Conservation (phyloP, 2,797 vertebrate species). For the Eurystomus glaucurus region DNA sequence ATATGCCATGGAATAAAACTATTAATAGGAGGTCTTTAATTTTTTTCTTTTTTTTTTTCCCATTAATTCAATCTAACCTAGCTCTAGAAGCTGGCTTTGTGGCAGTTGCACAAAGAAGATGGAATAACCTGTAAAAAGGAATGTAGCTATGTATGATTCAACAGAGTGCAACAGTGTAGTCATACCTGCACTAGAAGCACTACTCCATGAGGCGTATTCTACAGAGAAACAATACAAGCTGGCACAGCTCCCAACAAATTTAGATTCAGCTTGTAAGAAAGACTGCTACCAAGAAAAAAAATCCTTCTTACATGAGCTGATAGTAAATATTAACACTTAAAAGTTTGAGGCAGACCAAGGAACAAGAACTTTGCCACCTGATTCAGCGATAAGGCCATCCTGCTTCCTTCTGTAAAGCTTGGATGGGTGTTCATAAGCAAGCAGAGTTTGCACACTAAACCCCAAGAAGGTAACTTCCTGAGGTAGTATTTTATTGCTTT, state of each 20-base stretch:
- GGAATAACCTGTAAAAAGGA: not conserved
- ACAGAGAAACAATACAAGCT: not conserved
- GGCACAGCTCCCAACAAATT: not conserved
- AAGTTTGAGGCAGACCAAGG: not conserved
- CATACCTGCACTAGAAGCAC: not conserved
- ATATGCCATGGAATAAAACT: not conserved
- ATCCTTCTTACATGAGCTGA: not conserved
- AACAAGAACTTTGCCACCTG: not conserved
- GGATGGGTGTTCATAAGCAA: not conserved
- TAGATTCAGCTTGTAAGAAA: not conserved
- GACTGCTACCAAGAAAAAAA: not conserved
- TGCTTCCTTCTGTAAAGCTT: not conserved
- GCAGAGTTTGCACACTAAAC: fast-evolving
- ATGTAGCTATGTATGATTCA: not conserved
- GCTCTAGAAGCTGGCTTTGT: not conserved
- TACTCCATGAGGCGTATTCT: not conserved
- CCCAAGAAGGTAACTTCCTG: not conserved
- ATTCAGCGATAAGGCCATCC: not conserved
- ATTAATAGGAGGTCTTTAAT: not conserved
- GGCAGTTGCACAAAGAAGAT: not conserved
- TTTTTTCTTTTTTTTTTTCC: not conserved
- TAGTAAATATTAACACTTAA: not conserved
- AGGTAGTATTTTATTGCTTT: not conserved
- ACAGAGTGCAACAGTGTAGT: fast-evolving
- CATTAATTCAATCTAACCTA: not conserved